Conservation (phyloP, 2,113 vertebrate genomes). For the Mormoops blainvillei region DNA sequence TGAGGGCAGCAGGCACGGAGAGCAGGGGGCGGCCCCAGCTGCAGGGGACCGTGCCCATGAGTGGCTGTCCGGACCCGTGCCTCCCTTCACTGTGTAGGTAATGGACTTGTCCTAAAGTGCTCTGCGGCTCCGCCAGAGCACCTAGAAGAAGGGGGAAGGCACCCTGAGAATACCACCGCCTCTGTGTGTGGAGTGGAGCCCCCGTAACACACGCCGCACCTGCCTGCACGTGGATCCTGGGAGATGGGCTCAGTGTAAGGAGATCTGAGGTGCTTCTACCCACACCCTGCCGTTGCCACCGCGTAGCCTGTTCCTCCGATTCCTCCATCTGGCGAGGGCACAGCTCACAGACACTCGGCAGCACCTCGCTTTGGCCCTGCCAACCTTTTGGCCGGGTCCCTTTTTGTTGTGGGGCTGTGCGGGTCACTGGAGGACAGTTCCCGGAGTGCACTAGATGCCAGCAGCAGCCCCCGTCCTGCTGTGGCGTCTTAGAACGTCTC, state of each 20-base stretch:
- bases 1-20: background rate
- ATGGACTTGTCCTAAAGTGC: rapidly evolving
- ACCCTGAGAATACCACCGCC: rapidly evolving
- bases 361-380: background rate
- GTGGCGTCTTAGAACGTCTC: background rate
- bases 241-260: background rate
- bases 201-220: rapidly evolving
- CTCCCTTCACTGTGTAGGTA: background rate
- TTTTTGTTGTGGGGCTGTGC: background rate
- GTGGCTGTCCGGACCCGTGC: rapidly evolving
- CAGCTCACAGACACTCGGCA: rapidly evolving
- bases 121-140: rapidly evolving
- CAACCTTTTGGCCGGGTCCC: rapidly evolving
- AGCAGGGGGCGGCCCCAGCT: rapidly evolving
- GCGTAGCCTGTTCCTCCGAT: background rate
- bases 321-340: background rate
- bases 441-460: background rate
- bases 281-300: rapidly evolving
- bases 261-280: background rate
- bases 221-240: rapidly evolving
- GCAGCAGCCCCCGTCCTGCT: background rate
- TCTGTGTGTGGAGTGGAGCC: background rate
- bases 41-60: rapidly evolving
- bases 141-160: rapidly evolving
- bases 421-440: background rate